Base-by-base conservation (phyloP, 1,140 invertebrate species). In the Papilio aristodemus region DNA sequence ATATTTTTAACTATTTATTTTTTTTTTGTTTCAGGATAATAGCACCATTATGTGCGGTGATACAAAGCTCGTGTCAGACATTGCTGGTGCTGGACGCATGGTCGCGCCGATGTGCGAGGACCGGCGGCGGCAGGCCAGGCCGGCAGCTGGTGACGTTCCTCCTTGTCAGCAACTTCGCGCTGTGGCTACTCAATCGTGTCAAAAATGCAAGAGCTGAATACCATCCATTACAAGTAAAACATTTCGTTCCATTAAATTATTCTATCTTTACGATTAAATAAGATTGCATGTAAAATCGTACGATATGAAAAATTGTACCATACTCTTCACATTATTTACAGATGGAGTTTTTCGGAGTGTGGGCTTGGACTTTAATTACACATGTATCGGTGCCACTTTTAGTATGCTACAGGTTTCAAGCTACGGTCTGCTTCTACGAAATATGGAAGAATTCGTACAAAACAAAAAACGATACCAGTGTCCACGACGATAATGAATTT, bases 351-450 rank as follows among this genome's bases (percentile, higher is more conserved):
- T 95, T 93, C 75, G 94, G 94, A 58, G 92, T 93, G 67, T 95
- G 92, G 94, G 94, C 92, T 0, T 96, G 95, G 95, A 95, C 94
- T 37, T 93, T 96, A 25, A 95, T 96, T 43, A 95, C 93, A 0
- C 94, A 95, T 75, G 92, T 95, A 1, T 94, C 94, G 9, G 94
- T 95, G 73, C 95, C 95, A 1, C 90, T 96, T 2, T 92, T 94
- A 13, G 95, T 96, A 36, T 96, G 95, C 85, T 96, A 95, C 85
- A 92, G 95, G 63, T 96, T 96, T 87, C 95, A 96, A 86, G 95
- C 95, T 0, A 95, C 95, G 1, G 95, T 96, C 14, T 96, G 96
- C 79, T 92, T 97, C 6, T 96, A 95, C 74, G 96, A 97, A 87
- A 96, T 97, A 70, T 97, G 96, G 96, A 94, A 94, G 72, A 93